These are phyloP conservation scores for Myotis pilosus DNA, from an alignment of 2,797 vertebrate species.

Conservation along the genomic window DNA sequence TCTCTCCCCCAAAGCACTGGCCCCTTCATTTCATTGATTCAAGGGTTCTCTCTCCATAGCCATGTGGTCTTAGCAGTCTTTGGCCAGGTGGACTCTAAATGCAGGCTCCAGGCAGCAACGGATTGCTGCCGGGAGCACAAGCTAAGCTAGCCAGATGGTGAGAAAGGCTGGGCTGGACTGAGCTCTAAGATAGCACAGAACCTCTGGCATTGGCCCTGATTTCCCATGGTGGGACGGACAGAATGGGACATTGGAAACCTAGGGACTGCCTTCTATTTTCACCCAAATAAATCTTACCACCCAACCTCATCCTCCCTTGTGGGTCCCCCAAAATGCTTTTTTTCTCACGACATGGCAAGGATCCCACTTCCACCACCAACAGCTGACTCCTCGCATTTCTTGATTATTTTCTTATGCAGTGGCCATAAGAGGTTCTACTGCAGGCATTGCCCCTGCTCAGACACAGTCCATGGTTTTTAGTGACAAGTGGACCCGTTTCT, in stretches of 20 bases:
- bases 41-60: neutral
- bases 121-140: neutral
- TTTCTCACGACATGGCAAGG: neutral
- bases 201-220: neutral
- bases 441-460: neutral
- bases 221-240: neutral
- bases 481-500: neutral
- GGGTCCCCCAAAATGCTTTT: neutral
- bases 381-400: neutral
- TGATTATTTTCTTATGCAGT: neutral
- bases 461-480: neutral
- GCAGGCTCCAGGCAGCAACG: neutral
- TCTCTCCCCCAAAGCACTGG: neutral
- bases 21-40: neutral
- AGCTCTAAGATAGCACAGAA: neutral
- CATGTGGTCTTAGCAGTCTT: neutral
- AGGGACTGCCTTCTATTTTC: neutral
- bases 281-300: neutral
- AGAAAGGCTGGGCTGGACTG: neutral
- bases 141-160: neutral
- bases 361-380: neutral
- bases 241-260: neutral
- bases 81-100: neutral
- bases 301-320: neutral
- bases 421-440: accelerated